Base-by-base conservation (phyloP, 2,797 vertebrate species). In the Pantherophis alleghaniensis region DNA sequence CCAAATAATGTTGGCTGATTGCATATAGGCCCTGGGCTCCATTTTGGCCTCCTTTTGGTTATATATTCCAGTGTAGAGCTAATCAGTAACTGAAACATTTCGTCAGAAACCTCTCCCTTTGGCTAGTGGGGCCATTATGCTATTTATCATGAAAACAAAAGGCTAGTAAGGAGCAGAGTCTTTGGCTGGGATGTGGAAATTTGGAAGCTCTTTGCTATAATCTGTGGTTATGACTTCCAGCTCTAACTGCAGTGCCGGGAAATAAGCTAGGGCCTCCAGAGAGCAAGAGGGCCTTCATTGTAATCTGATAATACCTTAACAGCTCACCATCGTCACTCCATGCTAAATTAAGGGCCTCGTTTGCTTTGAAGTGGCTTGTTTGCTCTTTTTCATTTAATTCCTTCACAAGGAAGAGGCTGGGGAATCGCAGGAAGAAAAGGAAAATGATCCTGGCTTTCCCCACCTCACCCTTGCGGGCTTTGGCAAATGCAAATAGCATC, bases 241-340 rank as follows among this genome's bases (percentile, higher is more conserved):
- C 94, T 96, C 96, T 95, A 95, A 96, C 96, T 96, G 95, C 94
- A 92, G 92, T 97, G 97, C 97, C 95, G 95, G 97, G 97, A 98
- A 98, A 94, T 95, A 96, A 97, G 97, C 96, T 97, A 94, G 96
- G 97, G 96, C 18, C 95, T 97, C 96, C 96, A 1, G 93, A 96
- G 66, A 51, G 95, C 96, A 97, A 96, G 69, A 94, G 94, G 97
- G 93, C 91, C 97, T 95, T 97, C 94, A 88, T 96, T 96, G 97
- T 97, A 98, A 98, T 96, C 96, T 86, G 94, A 98, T 97, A 97
- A 97, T 97, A 96, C 96, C 96, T 97, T 96, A 96, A 96, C 97
- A 96, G 96, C 95, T 95, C 94, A 96, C 96, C 83, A 86, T 96
- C 96, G 94, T 95, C 94, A 96, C 94, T 95, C 96, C 94, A 95